Base-by-base conservation (phyloP, 2,888 invertebrate genomes). In the Pristionchus entomophagus region DNA sequence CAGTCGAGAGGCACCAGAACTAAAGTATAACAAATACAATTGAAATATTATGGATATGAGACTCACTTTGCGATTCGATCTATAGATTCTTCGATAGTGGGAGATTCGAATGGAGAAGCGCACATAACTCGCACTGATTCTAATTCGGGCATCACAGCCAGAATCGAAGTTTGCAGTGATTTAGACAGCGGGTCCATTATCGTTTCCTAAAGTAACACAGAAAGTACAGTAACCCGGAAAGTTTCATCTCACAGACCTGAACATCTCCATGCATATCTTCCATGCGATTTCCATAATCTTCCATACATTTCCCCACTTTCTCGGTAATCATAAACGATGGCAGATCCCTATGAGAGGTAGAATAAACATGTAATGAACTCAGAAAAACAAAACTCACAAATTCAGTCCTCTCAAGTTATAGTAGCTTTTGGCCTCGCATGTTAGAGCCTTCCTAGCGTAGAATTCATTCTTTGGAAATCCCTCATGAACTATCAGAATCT, bases 261-360 rank as follows among this genome's bases (percentile, higher is more conserved):
- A 85, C 77, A 56, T 85, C 85, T 56, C 85, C 85, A 14, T 29
- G 26, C 56, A 32, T 73, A n/a, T n/a, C n/a, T n/a, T n/a, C n/a
- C n/a, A n/a, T n/a, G n/a, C n/a, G n/a, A n/a, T n/a, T n/a, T 53
- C 85, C 85, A 41, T 85, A 85, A 5, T 85, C 85, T 77, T 85
- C 85, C 73, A 85, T 77, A 22, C 85, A 85, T 53, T 41, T 49
- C n/a, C 56, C 51, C 22, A 85, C 85, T 22, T 85, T 85, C 22
- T 38, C 26, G 12, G 85, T 73, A 12, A 85, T 56, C 53, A 77
- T 26, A 69, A 69, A 85, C 6, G 73, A 73, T 22, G 85, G 85
- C 2, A 85, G 17, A n/a, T 77, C 35, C 51, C 85, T 85, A 19
- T 12, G 53, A 53, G 32, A n/a, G 35, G 14, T 29, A 69, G 5